A percentile compares a stretch with the other conserved stretches of the same genome.
Conservation (phyloP, 2,797 vertebrate species). For the Lepus oiostolus region DNA sequence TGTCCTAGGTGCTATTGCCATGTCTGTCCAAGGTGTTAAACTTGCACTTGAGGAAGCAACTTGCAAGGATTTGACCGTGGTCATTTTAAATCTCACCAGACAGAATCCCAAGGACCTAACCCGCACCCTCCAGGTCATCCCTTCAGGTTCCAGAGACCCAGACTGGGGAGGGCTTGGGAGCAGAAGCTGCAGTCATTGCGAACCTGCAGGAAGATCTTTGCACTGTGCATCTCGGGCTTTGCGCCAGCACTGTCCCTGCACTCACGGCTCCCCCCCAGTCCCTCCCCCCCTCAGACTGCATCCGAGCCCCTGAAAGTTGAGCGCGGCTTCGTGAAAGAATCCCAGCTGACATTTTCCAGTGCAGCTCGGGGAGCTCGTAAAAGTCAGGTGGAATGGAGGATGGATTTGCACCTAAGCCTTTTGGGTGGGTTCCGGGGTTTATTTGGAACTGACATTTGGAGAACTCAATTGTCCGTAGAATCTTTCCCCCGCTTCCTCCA, state of each 20-base stretch:
- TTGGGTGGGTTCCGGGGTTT: conserved; percentile 63
- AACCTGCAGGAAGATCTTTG: not conserved
- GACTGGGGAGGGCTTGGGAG: not conserved
- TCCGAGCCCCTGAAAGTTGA: not conserved
- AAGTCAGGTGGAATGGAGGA: conserved; percentile 76
- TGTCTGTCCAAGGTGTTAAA: not conserved
- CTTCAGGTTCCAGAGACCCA: not conserved
- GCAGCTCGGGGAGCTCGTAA: conserved; percentile 59
- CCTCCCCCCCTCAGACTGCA: conserved; percentile 19
- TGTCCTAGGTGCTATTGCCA: not conserved
- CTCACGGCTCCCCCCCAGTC: not conserved
- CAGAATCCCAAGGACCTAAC: not conserved
- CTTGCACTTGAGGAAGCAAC: not conserved
- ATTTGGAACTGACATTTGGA: conserved; percentile 78
- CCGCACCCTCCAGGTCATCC: not conserved
- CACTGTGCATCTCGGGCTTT: not conserved
- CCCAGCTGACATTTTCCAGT: conserved; percentile 76
- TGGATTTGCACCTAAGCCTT: conserved; percentile 70
- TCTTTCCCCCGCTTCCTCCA: not conserved
- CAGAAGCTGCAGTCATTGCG: not conserved
- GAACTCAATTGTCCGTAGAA: conserved; percentile 53
- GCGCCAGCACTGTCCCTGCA: not conserved
- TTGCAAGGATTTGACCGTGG: not conserved
- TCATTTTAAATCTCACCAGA: not conserved
- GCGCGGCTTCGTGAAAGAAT: conserved; percentile 33